Evolutionary conservation across 2,113 vertebrate genomes (phyloP), one percentile per base, ranked within the genome.

Genomic region (Neopipo cinnamomea): DNA sequence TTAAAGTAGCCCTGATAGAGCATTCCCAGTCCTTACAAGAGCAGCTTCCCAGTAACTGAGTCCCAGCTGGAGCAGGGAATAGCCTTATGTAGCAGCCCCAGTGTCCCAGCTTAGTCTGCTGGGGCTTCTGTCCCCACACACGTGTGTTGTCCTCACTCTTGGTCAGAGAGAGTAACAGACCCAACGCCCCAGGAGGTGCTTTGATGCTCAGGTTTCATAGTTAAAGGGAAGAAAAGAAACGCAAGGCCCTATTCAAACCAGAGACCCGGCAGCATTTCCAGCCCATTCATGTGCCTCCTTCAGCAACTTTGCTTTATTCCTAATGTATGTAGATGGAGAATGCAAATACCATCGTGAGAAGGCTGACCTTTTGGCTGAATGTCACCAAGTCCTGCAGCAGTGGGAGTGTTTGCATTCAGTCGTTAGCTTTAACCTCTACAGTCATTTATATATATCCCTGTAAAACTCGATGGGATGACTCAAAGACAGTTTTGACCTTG

Each of bases 301-400:
- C 68, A 17, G 90, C 74, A 84, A 79, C 76, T 88, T 14, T 61
- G 79, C 92, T 91, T 88, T 65, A 41, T 49, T 89, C 35, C 87
- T 93, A 73, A 79, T 41, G 88, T 33, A 49, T 56, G 65, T 27
- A 65, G 88, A 95, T 94, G 91, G 92, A 46, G 86, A 96, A 96
- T 92, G 95, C 96, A 96, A 97, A 96, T 96, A 94, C 80, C 96
- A 94, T 52, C 17, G 4, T 33, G 93, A 95, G 95, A 79, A 91
- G 50, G 72, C 52, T 89, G 96, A 96, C 95, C 96, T 97, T 96
- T 97, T 86, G 93, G 85, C 91, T 96, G 96, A 95, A 96, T 97
- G 95, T 96, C 95, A 94, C 95, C 85, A 80, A 92, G 92, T 66
- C 78, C 93, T 82, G 91, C 91, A 85, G 95, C 91, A 20, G 52